phyloP scores from a whole-genome alignment of 2,113 vertebrate genomes.

The Falco punctatus region DNA sequence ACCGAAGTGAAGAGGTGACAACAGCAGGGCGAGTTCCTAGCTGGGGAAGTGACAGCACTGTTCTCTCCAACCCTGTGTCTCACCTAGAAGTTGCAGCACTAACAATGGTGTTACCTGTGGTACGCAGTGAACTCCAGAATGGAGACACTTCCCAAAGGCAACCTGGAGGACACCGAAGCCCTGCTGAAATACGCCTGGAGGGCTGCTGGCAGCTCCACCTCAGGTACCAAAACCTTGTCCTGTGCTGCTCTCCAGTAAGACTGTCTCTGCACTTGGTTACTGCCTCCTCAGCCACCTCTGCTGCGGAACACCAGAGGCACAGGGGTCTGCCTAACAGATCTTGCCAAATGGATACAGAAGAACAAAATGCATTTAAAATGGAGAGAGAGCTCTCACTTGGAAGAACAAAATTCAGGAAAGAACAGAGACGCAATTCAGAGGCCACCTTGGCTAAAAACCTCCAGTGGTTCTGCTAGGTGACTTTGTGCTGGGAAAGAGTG shows the following conservation, averaged over 20 bases:
- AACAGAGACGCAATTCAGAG: neutral
- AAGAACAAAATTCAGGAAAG: neutral
- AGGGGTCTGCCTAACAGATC: neutral
- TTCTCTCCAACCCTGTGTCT: neutral
- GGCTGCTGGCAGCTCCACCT: neutral
- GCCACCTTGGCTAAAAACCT: neutral
- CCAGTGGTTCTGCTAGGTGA: neutral
- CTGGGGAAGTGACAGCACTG: neutral
- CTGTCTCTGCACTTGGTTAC: neutral
- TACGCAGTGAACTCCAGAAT: neutral
- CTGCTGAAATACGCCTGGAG: neutral
- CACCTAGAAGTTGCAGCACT: neutral
- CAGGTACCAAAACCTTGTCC: neutral
- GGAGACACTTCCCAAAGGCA: neutral
- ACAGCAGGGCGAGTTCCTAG: accelerated
- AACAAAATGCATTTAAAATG: neutral
- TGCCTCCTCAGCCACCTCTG: neutral
- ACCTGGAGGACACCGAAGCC: too few species aligned
- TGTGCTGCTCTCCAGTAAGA: neutral
- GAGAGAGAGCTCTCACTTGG: neutral
- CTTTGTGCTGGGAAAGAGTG: neutral
- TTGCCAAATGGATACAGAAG: neutral
- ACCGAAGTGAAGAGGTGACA: neutral
- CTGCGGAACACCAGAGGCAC: neutral
- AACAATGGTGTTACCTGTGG: accelerated